Base-by-base conservation (phyloP, 2,888 invertebrate species). In the Ferrisia virgata region DNA sequence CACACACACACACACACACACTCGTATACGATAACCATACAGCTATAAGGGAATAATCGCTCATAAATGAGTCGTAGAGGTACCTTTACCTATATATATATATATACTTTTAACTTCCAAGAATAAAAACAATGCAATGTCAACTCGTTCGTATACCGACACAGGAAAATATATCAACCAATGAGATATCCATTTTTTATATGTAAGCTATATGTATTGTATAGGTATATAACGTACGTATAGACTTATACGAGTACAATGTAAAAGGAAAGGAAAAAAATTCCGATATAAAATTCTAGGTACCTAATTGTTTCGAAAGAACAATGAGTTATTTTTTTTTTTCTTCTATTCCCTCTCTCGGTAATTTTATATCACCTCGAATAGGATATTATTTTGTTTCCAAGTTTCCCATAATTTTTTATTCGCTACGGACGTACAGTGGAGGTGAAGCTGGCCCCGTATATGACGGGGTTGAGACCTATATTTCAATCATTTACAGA, bases 101-200 rank as follows among this genome's bases (percentile, higher is more conserved):
- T n/a, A n/a, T n/a, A n/a, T n/a, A n/a, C n/a, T n/a, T n/a, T n/a
- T 28, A n/a, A 72, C 13, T 33, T 33, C 72, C 6, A n/a, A 72
- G 72, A 72, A 33, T 33, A 33, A 72, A 31, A 72, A 72, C 72
- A 72, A 72, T 72, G 72, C 72, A 72, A 72, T 72, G 72, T 72
- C 72, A 72, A 72, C 13, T 33, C 33, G 28, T 22, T 25, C 22
- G 8, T 58, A 9, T 58, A 43, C 15, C 43, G 3, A 47, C 47
- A n/a, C n/a, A n/a, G n/a, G n/a, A n/a, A n/a, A 47, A 47, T 18
- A 18, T 47, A 47, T 8, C 11, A 64, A 25, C 58, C 58, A 64
- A 64, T 64, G 58, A 64, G 58, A 64, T 13, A 18, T 47, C 28
- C 28, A 25, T 13, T 22, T n/a, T n/a, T n/a, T n/a, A n/a, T n/a